Conservation (phyloP, 2,888 invertebrate genomes). For the Fragum fragum region DNA sequence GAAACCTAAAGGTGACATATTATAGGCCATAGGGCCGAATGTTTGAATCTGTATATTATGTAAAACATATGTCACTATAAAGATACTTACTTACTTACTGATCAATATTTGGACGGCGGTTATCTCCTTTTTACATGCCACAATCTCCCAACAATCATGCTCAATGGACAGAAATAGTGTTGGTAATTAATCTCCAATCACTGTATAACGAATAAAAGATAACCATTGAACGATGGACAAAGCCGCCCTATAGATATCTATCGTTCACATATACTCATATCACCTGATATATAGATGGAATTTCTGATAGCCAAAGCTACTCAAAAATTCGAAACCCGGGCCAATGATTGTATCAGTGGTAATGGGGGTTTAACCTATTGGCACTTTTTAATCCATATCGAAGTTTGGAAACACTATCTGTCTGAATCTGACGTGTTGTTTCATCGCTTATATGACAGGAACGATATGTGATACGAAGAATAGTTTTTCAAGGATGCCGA, state of each 20-base stretch:
- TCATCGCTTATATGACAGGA: neutral
- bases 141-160: constrained; percentile 2
- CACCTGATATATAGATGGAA: constrained; percentile 18
- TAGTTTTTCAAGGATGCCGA: too few relatives aligned
- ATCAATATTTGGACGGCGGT: neutral
- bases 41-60: too few relatives aligned
- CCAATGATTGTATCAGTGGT: constrained; percentile 25
- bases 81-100: too few relatives aligned
- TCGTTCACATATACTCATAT: constrained; percentile 33
- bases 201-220: constrained; percentile 26
- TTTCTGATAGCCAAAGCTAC: neutral
- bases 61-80: too few relatives aligned
- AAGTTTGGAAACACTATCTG: constrained; percentile 4
- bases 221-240: constrained; percentile 24
- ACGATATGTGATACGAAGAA: too few relatives aligned
- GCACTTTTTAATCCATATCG: constrained; percentile 62
- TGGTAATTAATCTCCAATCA: constrained; percentile 52
- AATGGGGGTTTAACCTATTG: constrained; percentile 37
- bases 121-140: neutral
- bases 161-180: constrained; percentile 42
- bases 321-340: neutral
- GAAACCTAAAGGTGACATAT: too few relatives aligned
- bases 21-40: too few relatives aligned
- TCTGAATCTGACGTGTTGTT: neutral
- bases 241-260: constrained; percentile 23